Base-by-base conservation (phyloP, 2,113 vertebrate genomes). In the Orthochromis malagaraziensis region DNA sequence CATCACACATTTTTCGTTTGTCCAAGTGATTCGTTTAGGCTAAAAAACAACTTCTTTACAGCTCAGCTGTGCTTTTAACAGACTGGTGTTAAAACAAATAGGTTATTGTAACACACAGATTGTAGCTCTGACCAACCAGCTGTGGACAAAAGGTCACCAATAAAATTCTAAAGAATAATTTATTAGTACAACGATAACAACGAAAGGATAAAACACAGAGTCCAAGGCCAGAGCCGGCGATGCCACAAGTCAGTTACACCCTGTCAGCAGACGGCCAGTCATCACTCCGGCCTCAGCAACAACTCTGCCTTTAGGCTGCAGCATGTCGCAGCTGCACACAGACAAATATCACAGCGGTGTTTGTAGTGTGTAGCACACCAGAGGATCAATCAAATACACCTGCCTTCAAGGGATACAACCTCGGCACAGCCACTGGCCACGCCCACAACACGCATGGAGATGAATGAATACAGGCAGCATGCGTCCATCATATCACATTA, bases 371-470 rank as follows among this genome's bases (percentile, higher is more conserved):
- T 21, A 21, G 0, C 0, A 26, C 24, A 57, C 4, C 54, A 29
- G 29, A 57, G 12, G 3, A 60, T 33, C 26, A 33, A 0, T 63
- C 29, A 60, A 10, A 63, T 29, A 0, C 57, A 60, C 57, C 5
- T 4, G 13, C 7, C 55, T 31, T 0, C 57, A 60, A 3, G 19
- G 8, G 0, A 60, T 0, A 60, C 7, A 31, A 60, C 2, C 21
- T 6, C 1, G 0, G 6, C 0, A 0, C 26, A 58, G 57, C 14
- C 57, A 33, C 1, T 60, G 16, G 58, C 9, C 58, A 33, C 16
- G 31, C 29, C 29, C 16, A 63, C 58, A 63, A 1, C 29, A 35
- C 0, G 0, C 58, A 35, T 63, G 29, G 9, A 33, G 57, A 4
- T 33, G 57, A 58, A 58, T 60, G 8, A 60, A 31, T 17, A 0